These are phyloP conservation scores for Heterotilapia buettikoferi DNA, from an alignment of 2,113 vertebrate genomes.

Conservation along the genomic window DNA sequence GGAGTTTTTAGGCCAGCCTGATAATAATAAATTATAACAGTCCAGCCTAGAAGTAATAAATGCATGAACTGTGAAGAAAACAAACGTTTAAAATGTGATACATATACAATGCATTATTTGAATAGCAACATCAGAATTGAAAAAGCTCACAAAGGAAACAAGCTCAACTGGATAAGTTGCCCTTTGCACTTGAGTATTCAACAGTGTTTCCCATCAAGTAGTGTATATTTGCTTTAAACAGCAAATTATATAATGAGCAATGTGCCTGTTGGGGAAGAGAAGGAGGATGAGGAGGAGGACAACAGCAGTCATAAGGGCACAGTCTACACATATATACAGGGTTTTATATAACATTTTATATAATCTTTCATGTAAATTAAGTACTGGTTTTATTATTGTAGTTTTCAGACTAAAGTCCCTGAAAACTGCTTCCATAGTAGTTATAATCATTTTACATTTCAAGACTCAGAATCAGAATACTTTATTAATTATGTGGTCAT, in stretches of 20 bases:
- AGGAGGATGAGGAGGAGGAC: neutral
- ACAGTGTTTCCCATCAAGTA: neutral
- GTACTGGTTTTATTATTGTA: neutral
- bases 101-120: neutral
- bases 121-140: neutral
- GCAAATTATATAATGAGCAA: conserved; percentile 19
- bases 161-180: neutral
- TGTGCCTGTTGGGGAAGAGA: neutral
- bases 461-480: neutral
- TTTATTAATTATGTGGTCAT: neutral
- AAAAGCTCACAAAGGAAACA: neutral
- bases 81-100: neutral
- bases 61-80: neutral
- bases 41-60: neutral
- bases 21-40: neutral
- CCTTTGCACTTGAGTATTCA: neutral
- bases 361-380: conserved; percentile 1
- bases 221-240: neutral
- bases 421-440: neutral
- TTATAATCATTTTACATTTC: neutral
- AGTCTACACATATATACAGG: neutral
- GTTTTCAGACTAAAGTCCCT: neutral
- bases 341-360: conserved; percentile 7
- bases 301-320: neutral
- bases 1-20: neutral